phyloP scores from a whole-genome alignment of 1,140 invertebrate genomes.

The Microplitis demolitor region DNA sequence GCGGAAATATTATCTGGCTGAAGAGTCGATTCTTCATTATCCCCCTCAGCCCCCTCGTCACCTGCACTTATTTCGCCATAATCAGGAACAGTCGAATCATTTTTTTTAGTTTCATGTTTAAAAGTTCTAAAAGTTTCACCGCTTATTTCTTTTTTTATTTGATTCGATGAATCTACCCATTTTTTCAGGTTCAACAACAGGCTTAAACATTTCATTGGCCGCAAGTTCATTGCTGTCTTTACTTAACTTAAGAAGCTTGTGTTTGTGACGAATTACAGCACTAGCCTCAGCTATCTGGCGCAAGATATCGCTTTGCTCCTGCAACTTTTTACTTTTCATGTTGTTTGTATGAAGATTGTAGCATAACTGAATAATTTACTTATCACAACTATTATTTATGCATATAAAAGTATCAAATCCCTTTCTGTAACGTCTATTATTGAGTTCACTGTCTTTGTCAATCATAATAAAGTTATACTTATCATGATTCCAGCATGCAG shows the following conservation, averaged over 20 bases:
- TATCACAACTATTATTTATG: neutral
- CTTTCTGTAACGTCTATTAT: conserved; percentile 37
- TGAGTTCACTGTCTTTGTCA: conserved; percentile 39
- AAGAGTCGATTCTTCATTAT: too few relatives aligned
- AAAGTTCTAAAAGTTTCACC: too few relatives aligned
- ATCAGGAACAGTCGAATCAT: too few relatives aligned
- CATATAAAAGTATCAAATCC: conserved; percentile 39
- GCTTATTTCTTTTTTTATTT: too few relatives aligned
- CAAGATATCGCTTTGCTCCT: neutral
- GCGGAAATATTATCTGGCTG: too few relatives aligned
- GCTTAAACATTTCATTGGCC: conserved; percentile 19
- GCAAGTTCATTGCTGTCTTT: conserved; percentile 4
- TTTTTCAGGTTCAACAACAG: conserved; percentile 4
- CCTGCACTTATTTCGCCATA: too few relatives aligned
- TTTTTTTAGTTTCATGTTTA: too few relatives aligned
- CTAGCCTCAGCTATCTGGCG: neutral
- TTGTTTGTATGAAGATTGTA: neutral
- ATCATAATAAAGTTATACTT: conserved; percentile 43
- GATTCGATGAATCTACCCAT: too few relatives aligned
- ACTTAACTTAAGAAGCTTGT: conserved; percentile 22
- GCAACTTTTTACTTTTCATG: neutral
- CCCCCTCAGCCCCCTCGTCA: too few relatives aligned
- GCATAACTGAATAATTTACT: neutral
- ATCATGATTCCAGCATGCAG: conserved; percentile 28
- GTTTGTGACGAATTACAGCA: neutral